These are phyloP conservation scores for Noctilio leporinus DNA, from an alignment of 2,113 vertebrate species.

Conservation along the genomic window DNA sequence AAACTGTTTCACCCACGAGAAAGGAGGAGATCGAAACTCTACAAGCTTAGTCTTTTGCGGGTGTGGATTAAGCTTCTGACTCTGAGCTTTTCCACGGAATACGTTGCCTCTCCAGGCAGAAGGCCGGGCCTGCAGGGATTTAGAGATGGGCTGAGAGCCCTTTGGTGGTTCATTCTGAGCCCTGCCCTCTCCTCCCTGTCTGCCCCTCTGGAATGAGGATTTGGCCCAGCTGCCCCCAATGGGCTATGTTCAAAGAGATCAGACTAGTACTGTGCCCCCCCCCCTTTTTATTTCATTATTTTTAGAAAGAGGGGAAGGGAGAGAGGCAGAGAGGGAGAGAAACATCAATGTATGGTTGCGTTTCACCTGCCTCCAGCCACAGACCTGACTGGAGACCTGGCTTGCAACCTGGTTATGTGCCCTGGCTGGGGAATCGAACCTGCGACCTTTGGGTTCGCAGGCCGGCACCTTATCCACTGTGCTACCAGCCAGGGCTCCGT, in stretches of 20 bases:
- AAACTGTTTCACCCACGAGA: not conserved
- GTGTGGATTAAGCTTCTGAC: not conserved
- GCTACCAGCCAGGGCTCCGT: no score
- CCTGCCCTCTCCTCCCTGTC: not conserved
- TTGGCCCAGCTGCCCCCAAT: not conserved
- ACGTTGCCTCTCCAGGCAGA: not conserved
- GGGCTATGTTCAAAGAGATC: not conserved
- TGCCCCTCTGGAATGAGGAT: not conserved
- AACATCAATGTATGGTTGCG: no score
- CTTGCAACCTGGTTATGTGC: no score
- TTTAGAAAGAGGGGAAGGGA: no score
- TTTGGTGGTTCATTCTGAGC: not conserved
- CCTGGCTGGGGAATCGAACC: no score
- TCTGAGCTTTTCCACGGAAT: not conserved
- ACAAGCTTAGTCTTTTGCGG: accelerated
- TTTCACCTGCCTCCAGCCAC: no score
- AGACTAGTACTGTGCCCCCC: no score
- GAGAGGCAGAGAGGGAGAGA: no score
- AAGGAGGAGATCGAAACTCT: not conserved
- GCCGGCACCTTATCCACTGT: no score
- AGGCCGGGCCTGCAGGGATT: not conserved
- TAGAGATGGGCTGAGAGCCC: not conserved
- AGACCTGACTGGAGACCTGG: no score
- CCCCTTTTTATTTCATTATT: no score
- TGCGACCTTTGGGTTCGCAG: no score